Conservation (phyloP, 2,888 invertebrate species). For the Nasonia oneida region DNA sequence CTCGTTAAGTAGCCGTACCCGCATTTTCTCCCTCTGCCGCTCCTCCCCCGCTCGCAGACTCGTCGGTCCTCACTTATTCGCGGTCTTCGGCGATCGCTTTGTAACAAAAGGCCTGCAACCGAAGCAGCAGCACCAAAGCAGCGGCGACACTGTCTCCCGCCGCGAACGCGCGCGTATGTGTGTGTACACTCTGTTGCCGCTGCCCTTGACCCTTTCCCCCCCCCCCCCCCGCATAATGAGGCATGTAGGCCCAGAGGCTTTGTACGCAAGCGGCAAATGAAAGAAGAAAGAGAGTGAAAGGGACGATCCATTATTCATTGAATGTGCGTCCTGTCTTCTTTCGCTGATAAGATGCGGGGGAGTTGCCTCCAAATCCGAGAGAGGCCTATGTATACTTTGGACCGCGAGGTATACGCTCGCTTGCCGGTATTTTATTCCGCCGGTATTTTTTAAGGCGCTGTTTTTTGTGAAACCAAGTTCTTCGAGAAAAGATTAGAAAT, state of each 20-base stretch:
- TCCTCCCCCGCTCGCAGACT: neutral
- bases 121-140: constrained; percentile 5
- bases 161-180: neutral
- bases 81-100: constrained; percentile 19
- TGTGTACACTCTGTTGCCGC: neutral
- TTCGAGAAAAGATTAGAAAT: too few relatives aligned
- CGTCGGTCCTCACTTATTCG: constrained; percentile 15
- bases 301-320: constrained; percentile 75
- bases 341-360: constrained; percentile 44
- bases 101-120: constrained; percentile 50
- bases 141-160: neutral
- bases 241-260: constrained; percentile 55
- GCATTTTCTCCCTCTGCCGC: neutral
- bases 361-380: constrained; percentile 29
- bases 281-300: constrained; percentile 26
- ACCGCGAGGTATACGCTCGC: neutral
- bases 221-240: constrained; percentile 74
- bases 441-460: neutral
- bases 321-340: constrained; percentile 72
- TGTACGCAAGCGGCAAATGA: constrained; percentile 45
- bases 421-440: neutral
- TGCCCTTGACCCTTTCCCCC: constrained; percentile 75
- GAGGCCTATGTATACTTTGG: constrained; percentile 67
- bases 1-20: constrained; percentile 29
- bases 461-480: neutral